Percentiles rank a stretch among this genome's conserved stretches.
Evolutionary conservation across 1,140 invertebrate genomes (phyloP).

Genomic region (Cydia fagiglandana): DNA sequence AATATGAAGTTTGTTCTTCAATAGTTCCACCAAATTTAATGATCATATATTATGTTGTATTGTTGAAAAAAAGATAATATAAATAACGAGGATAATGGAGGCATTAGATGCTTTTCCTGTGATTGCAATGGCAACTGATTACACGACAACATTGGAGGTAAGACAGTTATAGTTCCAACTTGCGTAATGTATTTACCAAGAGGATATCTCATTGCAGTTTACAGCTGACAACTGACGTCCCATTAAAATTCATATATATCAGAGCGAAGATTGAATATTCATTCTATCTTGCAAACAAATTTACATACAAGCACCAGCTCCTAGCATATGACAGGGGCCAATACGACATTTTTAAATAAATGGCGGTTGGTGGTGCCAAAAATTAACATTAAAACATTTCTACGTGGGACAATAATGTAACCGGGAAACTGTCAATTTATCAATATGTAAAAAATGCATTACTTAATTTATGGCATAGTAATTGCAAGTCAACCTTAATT

Average conservation of each 20-base stretch:
- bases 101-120: too few relatives aligned
- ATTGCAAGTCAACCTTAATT: not conserved
- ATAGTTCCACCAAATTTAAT: too few relatives aligned
- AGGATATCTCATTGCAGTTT: not conserved
- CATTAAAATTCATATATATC: conserved; percentile 20
- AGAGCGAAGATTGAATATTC: conserved; percentile 6
- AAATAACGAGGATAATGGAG: too few relatives aligned
- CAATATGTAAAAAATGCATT: not conserved
- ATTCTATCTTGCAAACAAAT: not conserved
- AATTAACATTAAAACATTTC: not conserved
- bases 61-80: too few relatives aligned
- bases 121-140: not conserved
- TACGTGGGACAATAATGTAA: not conserved
- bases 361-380: not conserved
- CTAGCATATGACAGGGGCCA: not conserved
- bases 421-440: not conserved
- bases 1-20: too few relatives aligned
- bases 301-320: not conserved
- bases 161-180: too few relatives aligned
- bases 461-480: not conserved
- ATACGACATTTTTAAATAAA: not conserved
- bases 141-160: not conserved
- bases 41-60: too few relatives aligned
- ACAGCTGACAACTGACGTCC: not conserved
- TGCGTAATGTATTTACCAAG: not conserved